Evolutionary conservation across 2,797 vertebrate species (phyloP).

Genomic region (Sebastes hubbsi): DNA sequence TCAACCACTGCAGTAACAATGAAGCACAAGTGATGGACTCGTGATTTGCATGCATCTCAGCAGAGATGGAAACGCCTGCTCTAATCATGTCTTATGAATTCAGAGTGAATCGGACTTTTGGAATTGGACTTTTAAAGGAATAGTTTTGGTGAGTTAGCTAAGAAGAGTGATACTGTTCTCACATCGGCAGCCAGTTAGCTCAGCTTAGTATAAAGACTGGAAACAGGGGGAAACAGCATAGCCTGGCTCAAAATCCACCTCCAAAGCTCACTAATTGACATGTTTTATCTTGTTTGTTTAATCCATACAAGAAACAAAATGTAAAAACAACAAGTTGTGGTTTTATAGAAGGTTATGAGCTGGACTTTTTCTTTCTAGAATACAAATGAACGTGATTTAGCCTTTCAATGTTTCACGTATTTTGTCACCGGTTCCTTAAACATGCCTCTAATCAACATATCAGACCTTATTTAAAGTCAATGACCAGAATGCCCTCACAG

Average conservation of each 20-base stretch:
- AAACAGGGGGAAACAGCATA: neutral
- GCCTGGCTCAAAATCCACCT: neutral
- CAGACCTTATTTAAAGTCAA: slow-evolving; percentile 16
- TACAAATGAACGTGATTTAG: slow-evolving; percentile 7
- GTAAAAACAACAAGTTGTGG: neutral
- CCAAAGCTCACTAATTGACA: neutral
- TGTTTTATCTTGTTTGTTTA: neutral
- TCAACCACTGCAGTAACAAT: neutral
- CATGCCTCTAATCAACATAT: slow-evolving; percentile 28
- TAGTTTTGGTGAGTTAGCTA: neutral
- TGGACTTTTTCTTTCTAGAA: neutral
- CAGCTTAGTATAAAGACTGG: neutral
- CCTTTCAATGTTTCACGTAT: neutral
- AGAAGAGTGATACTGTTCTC: neutral
- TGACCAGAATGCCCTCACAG: neutral
- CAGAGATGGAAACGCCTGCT: neutral
- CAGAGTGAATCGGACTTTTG: neutral
- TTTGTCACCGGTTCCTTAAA: slow-evolving; percentile 15
- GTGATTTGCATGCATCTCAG: neutral
- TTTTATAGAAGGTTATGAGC: neutral
- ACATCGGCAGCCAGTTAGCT: neutral
- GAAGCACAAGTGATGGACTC: neutral
- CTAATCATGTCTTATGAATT: neutral
- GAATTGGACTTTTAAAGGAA: neutral
- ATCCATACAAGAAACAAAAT: neutral